Evolutionary conservation across 2,797 vertebrate species (phyloP).

Genomic region (Limosa lapponica): DNA sequence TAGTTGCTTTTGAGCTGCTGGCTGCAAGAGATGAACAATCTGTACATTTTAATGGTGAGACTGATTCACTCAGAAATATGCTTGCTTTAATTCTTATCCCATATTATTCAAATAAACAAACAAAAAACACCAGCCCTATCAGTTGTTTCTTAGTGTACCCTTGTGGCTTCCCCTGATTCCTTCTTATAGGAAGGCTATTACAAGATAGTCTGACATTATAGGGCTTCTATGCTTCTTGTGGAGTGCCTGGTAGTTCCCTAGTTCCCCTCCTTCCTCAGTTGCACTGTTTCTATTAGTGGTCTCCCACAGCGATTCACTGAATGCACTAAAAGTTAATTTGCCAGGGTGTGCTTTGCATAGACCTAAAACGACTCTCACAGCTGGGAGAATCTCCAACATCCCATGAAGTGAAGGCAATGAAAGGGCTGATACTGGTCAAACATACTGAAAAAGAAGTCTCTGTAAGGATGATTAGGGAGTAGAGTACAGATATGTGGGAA

Average conservation of each 20-base stretch:
- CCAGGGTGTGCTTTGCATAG: neutral
- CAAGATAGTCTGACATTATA: accelerated
- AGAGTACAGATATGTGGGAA: neutral
- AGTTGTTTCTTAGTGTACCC: neutral
- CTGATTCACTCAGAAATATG: neutral
- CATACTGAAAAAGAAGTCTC: neutral
- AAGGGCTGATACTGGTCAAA: neutral
- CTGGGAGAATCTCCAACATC: neutral
- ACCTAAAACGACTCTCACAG: neutral
- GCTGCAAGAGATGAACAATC: neutral
- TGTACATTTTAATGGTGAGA: neutral
- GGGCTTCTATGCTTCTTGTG: neutral
- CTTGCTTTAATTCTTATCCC: neutral
- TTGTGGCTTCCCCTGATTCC: neutral
- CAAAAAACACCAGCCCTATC: accelerated
- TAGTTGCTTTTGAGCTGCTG: neutral
- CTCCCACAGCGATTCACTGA: neutral
- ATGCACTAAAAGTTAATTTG: neutral
- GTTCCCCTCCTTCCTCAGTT: neutral
- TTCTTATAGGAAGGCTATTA: neutral
- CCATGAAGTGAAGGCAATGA: neutral
- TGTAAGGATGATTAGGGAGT: neutral
- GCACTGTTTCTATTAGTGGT: neutral
- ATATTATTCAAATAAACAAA: neutral
- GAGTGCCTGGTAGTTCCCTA: neutral